Evolutionary conservation across 2,888 invertebrate genomes (phyloP).

Genomic region (Opisthograptis luteolata): DNA sequence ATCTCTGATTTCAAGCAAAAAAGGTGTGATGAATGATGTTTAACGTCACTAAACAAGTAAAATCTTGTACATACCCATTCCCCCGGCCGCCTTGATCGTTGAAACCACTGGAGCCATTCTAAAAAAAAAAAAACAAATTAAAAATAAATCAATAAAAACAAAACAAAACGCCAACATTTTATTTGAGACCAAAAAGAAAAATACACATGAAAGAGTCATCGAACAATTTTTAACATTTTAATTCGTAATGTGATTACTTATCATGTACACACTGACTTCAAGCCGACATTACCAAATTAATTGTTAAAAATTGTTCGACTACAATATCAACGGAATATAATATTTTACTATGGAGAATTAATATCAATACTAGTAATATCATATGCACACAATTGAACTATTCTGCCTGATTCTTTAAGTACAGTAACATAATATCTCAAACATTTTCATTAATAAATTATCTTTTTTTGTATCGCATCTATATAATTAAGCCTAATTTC

Average conservation of each 20-base stretch:
- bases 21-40: too few relatives aligned
- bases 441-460: too few relatives aligned
- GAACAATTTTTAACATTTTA: slow-evolving; percentile 26
- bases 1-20: too few relatives aligned
- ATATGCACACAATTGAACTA: slow-evolving; percentile 18
- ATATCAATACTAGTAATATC: slow-evolving; percentile 19
- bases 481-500: slow-evolving; percentile 11
- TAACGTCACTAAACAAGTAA: background rate
- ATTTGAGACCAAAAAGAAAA: slow-evolving; percentile 52
- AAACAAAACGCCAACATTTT: slow-evolving; percentile 66
- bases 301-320: slow-evolving; percentile 39
- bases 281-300: background rate
- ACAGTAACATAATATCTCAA: slow-evolving; percentile 14
- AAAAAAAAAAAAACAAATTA: slow-evolving; percentile 86
- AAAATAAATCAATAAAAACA: slow-evolving; percentile 55
- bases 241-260: too few relatives aligned
- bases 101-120: slow-evolving; percentile 93
- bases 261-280: too few relatives aligned
- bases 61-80: slow-evolving; percentile 88
- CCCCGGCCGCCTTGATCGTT: slow-evolving; percentile 91
- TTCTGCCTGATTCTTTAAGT: background rate
- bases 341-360: slow-evolving; percentile 50
- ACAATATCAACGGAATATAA: background rate
- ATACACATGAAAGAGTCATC: slow-evolving; percentile 38
- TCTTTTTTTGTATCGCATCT: too few relatives aligned